These are phyloP conservation scores for Mustela nigripes DNA, from an alignment of 2,113 vertebrate genomes.

Conservation along the genomic window DNA sequence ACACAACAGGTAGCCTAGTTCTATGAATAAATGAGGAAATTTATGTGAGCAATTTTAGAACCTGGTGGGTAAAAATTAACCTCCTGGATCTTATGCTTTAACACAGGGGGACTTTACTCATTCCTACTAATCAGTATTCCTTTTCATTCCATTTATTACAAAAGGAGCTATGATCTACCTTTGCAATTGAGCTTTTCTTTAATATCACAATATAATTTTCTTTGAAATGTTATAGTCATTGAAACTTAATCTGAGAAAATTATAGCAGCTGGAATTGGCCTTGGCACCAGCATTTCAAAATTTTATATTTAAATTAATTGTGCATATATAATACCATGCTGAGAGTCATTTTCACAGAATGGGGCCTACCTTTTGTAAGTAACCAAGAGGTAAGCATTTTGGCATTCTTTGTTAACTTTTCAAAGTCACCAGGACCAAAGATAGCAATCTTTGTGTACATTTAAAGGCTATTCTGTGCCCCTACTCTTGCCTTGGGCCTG, in stretches of 20 bases:
- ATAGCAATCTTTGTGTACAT: neutral
- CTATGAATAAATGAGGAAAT: conserved; percentile 71
- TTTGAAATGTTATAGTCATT: conserved; percentile 61
- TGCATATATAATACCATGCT: conserved; percentile 39
- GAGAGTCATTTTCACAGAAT: conserved; percentile 31
- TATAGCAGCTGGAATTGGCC: conserved; percentile 56
- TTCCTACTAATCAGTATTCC: conserved; percentile 52
- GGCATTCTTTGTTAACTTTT: neutral
- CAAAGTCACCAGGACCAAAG: neutral
- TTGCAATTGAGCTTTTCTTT: conserved; percentile 41
- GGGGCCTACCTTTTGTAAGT: conserved; percentile 17
- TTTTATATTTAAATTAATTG: conserved; percentile 72
- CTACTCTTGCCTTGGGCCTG: neutral
- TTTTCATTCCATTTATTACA: conserved; percentile 60
- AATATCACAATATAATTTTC: conserved; percentile 59
- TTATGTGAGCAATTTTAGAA: conserved; percentile 76
- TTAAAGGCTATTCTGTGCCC: neutral
- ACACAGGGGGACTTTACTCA: neutral
- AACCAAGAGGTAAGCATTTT: conserved; percentile 45
- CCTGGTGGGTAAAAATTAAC: conserved; percentile 60
- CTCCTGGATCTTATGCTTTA: conserved; percentile 48
- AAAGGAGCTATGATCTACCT: conserved; percentile 53
- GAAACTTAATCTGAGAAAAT: conserved; percentile 73
- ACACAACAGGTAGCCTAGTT: conserved; percentile 56
- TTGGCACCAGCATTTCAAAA: conserved; percentile 67